phyloP scores from a whole-genome alignment of 2,797 vertebrate genomes.

The Eupleurogrammus muticus region DNA sequence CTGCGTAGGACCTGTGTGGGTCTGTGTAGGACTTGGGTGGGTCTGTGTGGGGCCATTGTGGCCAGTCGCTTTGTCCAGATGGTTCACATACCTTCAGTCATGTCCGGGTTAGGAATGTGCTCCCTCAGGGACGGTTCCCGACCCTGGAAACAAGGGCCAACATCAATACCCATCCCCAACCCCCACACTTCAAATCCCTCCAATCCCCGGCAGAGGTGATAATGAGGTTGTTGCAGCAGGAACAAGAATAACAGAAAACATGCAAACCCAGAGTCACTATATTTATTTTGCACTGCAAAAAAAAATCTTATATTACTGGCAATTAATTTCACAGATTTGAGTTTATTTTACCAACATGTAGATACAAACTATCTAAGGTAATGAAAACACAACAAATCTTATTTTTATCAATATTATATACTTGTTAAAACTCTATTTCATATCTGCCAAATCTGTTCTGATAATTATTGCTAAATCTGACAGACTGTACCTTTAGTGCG shows the following conservation, averaged over 20 bases:
- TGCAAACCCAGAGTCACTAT: not conserved
- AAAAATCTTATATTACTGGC: too few relatives aligned
- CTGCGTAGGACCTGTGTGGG: constrained; percentile 59
- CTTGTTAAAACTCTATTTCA: too few relatives aligned
- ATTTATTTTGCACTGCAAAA: too few relatives aligned
- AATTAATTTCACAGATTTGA: too few relatives aligned
- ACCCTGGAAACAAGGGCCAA: constrained; percentile 88
- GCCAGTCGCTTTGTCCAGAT: constrained; percentile 86
- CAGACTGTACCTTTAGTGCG: too few relatives aligned
- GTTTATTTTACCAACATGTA: too few relatives aligned
- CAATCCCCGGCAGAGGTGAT: constrained; percentile 59
- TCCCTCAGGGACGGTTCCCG: constrained; percentile 85
- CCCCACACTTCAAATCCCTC: constrained; percentile 73
- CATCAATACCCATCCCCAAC: constrained; percentile 86
- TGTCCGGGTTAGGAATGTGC: constrained; percentile 86
- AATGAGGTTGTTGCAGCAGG: constrained; percentile 50
- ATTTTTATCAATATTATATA: too few relatives aligned
- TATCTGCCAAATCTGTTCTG: too few relatives aligned
- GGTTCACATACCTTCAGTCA: constrained; percentile 88
- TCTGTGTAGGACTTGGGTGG: constrained; percentile 53
- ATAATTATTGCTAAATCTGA: too few relatives aligned
- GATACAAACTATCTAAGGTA: too few relatives aligned
- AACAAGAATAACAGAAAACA: constrained; percentile 33
- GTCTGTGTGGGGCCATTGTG: constrained; percentile 84
- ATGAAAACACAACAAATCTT: too few relatives aligned